Evolutionary conservation across 2,797 vertebrate species (phyloP).

Genomic region (Sarcophilus harrisii): DNA sequence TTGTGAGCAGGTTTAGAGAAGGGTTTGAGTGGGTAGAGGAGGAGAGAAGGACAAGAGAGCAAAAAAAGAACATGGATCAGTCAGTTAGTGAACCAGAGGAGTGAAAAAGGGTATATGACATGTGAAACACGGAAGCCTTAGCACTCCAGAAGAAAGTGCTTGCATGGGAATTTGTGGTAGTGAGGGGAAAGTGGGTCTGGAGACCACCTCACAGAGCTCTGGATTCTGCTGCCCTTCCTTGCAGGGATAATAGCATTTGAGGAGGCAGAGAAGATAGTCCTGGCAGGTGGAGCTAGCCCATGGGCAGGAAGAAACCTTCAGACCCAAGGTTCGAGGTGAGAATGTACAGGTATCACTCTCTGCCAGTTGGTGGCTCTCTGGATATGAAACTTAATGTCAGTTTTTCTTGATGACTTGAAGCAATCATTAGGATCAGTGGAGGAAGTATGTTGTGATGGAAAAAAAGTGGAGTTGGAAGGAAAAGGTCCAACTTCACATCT

Average conservation of each 20-base stretch:
- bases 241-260: not conserved
- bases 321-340: not conserved
- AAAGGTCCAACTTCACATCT: not conserved
- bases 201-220: not conserved
- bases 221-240: not conserved
- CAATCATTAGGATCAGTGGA: slow-evolving; percentile 24
- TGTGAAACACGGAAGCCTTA: no score
- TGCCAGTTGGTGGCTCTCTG: not conserved
- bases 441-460: not conserved
- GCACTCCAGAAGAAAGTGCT: not conserved
- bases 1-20: not conserved
- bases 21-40: not conserved
- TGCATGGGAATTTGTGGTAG: not conserved
- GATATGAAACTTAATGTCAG: not conserved
- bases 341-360: not conserved
- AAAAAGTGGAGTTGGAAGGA: not conserved
- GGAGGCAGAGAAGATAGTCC: not conserved
- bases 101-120: not conserved
- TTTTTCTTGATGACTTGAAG: slow-evolving; percentile 35
- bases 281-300: not conserved
- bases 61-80: not conserved
- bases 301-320: not conserved
- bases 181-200: not conserved
- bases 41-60: not conserved
- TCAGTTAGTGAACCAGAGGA: not conserved